These are phyloP conservation scores for Drosophila longiperda DNA, from an alignment of 2,888 invertebrate species.

Conservation along the genomic window DNA sequence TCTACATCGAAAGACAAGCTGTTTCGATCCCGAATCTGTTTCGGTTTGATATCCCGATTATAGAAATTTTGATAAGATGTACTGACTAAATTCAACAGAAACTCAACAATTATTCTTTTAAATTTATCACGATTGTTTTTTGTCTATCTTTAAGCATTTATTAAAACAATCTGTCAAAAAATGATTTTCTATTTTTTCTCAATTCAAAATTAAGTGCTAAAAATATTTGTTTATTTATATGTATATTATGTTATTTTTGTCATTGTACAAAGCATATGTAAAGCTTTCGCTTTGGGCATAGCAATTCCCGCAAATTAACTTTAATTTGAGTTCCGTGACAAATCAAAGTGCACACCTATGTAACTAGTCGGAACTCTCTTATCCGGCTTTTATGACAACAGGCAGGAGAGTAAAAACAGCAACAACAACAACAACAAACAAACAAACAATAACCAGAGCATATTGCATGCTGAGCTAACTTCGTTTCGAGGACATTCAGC, in stretches of 20 bases:
- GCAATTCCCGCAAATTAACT: constrained; percentile 31
- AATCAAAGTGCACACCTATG: constrained; percentile 41
- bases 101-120: too few species aligned
- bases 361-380: constrained; percentile 26
- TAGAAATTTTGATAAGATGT: not conserved
- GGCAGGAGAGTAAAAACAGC: constrained; percentile 12
- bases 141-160: too few species aligned
- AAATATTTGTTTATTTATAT: not conserved
- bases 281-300: constrained; percentile 10
- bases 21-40: not conserved
- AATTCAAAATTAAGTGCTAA: not conserved
- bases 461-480: constrained; percentile 46
- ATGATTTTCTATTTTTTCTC: too few species aligned
- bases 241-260: not conserved
- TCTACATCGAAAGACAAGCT: not conserved
- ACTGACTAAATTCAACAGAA: not conserved
- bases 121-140: too few species aligned
- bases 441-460: constrained; percentile 38
- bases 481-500: constrained; percentile 25
- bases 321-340: constrained; percentile 46
- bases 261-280: not conserved
- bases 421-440: constrained; percentile 14
- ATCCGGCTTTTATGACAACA: constrained; percentile 23
- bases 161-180: too few species aligned
- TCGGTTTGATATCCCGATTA: not conserved